Percentiles rank a stretch among this genome's conserved stretches.
Conservation (phyloP, 2,888 invertebrate species). For the Nomada flava region DNA sequence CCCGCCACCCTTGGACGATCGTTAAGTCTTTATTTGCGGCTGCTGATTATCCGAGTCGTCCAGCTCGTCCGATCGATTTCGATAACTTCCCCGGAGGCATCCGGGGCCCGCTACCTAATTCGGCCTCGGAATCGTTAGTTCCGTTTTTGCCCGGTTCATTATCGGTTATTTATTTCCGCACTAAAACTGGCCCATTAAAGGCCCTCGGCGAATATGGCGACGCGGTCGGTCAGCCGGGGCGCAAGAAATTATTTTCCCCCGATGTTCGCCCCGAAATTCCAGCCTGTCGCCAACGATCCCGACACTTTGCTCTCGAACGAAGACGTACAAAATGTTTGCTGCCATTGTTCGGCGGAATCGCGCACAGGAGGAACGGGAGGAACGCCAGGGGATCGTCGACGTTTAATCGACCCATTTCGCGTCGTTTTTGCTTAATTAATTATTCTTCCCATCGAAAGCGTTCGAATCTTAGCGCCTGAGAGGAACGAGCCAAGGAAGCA, state of each 20-base stretch:
- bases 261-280: conserved; percentile 49
- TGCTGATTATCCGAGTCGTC: conserved; percentile 28
- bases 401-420: no score
- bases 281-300: conserved; percentile 30
- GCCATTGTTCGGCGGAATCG: no score
- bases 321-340: no score
- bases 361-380: no score
- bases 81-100: conserved; percentile 41
- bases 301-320: not conserved
- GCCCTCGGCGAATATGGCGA: conserved; percentile 49
- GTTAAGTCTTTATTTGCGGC: conserved; percentile 35
- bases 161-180: conserved; percentile 59
- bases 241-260: conserved; percentile 48
- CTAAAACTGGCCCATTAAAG: conserved; percentile 54
- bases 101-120: conserved; percentile 51
- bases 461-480: no score
- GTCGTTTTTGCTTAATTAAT: no score
- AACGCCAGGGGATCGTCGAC: no score
- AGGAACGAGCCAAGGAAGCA: no score
- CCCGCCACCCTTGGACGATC: no score
- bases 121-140: conserved; percentile 54
- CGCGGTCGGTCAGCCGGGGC: conserved; percentile 31
- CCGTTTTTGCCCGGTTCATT: conserved; percentile 53
- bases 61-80: conserved; percentile 40
- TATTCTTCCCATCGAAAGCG: no score